Evolutionary conservation across 2,888 invertebrate species (phyloP), one percentile per base, ranked within the genome.

Genomic region (Odontomyia ornata): DNA sequence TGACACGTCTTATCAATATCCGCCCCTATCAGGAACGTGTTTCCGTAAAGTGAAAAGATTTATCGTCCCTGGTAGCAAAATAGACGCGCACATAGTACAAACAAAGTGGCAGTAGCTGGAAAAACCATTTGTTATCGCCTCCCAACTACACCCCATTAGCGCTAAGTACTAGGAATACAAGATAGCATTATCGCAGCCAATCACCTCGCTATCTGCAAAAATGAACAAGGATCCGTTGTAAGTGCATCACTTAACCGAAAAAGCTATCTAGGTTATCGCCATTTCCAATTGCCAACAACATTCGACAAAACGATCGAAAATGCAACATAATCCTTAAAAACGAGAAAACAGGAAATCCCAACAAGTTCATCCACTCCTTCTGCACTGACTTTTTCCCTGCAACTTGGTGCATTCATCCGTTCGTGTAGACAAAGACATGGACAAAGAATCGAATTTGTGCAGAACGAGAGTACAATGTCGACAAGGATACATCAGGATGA

Each of bases 281-380:
- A 62, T 27, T 28, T 62, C 27, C 62, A 62, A 62, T 62, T 62
- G 25, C 62, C 15, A 62, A 62, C 27, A 62, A 62, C 62, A 62
- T 62, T 62, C 62, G 27, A 62, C 13, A 27, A 13, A 28, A 62
- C 28, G 27, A 62, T 62, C 25, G 62, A 15, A 28, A 62, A 62
- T 62, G 62, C 62, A 62, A 62, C 62, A 5, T 62, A 62, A 62
- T 62, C 62, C 62, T 15, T 27, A 28, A 15, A 62, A 62, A 25
- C 18, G 52, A 52, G 18, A 52, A 52, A n/a, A 18, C 15, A 52
- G 52, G 36, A 36, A 36, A 36, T 36, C 36, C 36, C 36, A 36
- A 36, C 36, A n/a, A 43, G 18, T 52, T 4, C 52, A 52, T 52
- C 18, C 52, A 52, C 52, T 52, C 18, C 52, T 52, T 18, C 52